Conservation (phyloP, 2,797 vertebrate species). For the Limosa lapponica region DNA sequence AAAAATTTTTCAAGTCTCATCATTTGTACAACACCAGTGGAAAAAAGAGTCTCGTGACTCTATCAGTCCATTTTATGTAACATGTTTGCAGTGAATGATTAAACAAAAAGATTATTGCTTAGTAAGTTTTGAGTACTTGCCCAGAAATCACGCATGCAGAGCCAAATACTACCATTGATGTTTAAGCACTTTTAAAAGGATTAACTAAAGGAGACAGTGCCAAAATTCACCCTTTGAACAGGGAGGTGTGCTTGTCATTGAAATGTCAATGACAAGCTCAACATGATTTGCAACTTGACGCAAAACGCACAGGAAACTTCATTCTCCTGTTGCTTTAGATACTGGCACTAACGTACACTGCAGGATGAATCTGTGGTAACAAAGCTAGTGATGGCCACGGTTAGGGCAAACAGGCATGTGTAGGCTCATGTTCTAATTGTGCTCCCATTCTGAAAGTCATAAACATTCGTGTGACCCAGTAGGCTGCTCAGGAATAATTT, state of each 20-base stretch:
- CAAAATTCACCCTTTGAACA: background rate
- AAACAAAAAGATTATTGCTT: constrained; percentile 53
- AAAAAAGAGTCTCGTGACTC: background rate
- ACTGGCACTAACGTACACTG: background rate
- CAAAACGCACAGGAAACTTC: background rate
- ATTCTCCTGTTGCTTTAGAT: background rate
- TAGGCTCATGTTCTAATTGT: background rate
- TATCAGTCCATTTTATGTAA: constrained; percentile 49
- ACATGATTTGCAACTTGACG: background rate
- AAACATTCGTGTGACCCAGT: background rate
- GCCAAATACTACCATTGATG: constrained; percentile 28
- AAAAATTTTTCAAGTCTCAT: background rate
- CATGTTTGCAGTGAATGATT: constrained; percentile 62
- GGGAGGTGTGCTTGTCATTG: background rate
- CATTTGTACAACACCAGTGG: background rate
- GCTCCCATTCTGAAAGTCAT: accelerated
- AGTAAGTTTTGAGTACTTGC: constrained; percentile 56
- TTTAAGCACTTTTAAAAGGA: constrained; percentile 25
- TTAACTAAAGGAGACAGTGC: background rate
- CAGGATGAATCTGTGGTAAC: background rate
- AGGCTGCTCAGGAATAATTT: background rate
- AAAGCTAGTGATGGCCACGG: accelerated
- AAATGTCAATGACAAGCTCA: background rate
- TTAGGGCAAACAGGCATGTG: background rate
- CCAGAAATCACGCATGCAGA: constrained; percentile 60